Evolutionary conservation across 2,888 invertebrate species (phyloP).

Genomic region (Leptarthrus brevirostris): DNA sequence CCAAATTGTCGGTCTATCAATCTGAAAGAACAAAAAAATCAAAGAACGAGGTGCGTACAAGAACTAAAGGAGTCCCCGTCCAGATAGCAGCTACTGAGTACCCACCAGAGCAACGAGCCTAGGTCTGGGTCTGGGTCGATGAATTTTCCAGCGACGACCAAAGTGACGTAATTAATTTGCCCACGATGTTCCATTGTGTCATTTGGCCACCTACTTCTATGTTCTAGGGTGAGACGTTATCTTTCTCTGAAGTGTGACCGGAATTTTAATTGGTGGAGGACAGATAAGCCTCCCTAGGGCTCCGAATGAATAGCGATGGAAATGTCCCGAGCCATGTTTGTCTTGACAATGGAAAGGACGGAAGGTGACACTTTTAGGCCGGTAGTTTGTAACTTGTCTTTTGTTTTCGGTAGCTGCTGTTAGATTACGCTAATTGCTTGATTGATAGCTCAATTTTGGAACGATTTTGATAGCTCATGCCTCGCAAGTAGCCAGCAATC

Average conservation of each 20-base stretch:
- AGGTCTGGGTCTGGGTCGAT: not conserved
- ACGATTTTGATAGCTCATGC: slow-evolving; percentile 4
- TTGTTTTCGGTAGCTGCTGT: slow-evolving; percentile 10
- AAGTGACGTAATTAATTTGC: slow-evolving; percentile 45
- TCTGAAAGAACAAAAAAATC: no score
- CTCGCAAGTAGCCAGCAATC: not conserved
- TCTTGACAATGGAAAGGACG: slow-evolving; percentile 1
- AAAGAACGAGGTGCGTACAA: no score
- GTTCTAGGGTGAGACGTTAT: slow-evolving; percentile 19
- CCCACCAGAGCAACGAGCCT: not conserved
- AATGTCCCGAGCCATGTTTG: not conserved
- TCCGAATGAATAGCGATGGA: not conserved
- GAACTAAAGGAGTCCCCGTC: no score
- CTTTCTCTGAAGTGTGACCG: slow-evolving; percentile 30
- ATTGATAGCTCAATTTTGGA: slow-evolving; percentile 43
- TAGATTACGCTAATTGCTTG: slow-evolving; percentile 49
- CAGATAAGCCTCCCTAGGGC: slow-evolving; percentile 27
- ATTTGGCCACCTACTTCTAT: slow-evolving; percentile 28
- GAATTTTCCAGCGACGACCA: not conserved
- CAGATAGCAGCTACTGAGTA: not conserved
- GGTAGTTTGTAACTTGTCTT: slow-evolving; percentile 19
- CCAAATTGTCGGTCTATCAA: no score
- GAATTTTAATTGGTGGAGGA: slow-evolving; percentile 44
- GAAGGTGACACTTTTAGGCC: slow-evolving; percentile 47
- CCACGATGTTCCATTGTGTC: slow-evolving; percentile 29